Percentiles rank a stretch among this genome's conserved stretches.
Evolutionary conservation across 2,113 vertebrate species (phyloP).

Genomic region (Petromus typicus): DNA sequence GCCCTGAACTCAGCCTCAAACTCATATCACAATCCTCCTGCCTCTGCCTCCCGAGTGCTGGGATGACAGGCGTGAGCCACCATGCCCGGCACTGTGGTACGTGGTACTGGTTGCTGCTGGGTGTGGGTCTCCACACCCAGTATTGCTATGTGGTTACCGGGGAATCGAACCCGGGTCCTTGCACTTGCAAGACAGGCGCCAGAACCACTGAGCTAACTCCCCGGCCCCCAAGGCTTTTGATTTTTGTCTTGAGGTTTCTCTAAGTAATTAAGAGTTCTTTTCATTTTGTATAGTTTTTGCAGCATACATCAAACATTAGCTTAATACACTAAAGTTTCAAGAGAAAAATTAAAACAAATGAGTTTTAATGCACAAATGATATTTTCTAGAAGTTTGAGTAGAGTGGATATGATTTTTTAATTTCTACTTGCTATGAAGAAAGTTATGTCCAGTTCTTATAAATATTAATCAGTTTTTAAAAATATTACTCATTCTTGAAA

Average conservation of each 20-base stretch:
- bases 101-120: no score
- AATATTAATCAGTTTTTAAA: conserved; percentile 35
- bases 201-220: no score
- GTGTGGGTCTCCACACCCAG: no score
- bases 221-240: no score
- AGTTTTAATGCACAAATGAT: conserved; percentile 74
- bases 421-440: conserved; percentile 59
- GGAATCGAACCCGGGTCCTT: no score
- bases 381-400: conserved; percentile 73
- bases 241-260: conserved; percentile 65
- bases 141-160: no score
- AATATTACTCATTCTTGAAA: conserved; percentile 58
- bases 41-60: no score
- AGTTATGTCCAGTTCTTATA: conserved; percentile 58
- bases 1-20: no score
- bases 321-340: conserved; percentile 60
- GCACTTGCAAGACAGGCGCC: no score
- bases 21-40: no score
- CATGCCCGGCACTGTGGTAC: no score
- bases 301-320: conserved; percentile 64
- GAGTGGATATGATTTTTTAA: neutral
- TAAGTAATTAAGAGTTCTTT: conserved; percentile 43
- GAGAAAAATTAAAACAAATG: conserved; percentile 67
- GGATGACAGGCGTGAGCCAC: no score
- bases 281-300: conserved; percentile 65